phyloP scores from a whole-genome alignment of 2,888 invertebrate genomes.

The Cheilosia impressa region DNA sequence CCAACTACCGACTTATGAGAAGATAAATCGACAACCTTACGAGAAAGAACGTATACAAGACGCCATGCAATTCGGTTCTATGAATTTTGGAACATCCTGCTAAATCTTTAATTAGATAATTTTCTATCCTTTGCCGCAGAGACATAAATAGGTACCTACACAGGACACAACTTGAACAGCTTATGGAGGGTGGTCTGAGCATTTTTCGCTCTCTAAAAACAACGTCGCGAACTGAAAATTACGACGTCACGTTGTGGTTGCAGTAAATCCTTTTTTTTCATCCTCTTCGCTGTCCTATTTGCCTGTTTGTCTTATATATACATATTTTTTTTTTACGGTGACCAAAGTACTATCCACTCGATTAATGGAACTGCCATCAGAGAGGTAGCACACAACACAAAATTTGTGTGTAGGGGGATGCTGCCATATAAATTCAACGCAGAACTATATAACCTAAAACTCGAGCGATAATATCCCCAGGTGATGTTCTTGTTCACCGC shows the following conservation, averaged over 20 bases:
- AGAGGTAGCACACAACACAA: constrained; percentile 33
- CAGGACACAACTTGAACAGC: background rate
- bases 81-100: constrained; percentile 49
- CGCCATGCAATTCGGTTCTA: constrained; percentile 51
- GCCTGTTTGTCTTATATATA: constrained; percentile 19
- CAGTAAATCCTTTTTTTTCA: constrained; percentile 63
- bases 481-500: constrained; percentile 53
- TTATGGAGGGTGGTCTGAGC: constrained; percentile 13
- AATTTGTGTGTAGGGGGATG: constrained; percentile 6
- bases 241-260: constrained; percentile 45
- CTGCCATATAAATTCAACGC: constrained; percentile 65
- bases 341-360: constrained; percentile 60
- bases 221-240: constrained; percentile 20
- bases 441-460: constrained; percentile 67
- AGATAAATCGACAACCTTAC: constrained; percentile 56
- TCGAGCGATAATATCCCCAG: constrained; percentile 73
- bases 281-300: background rate
- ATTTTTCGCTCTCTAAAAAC: constrained; percentile 5
- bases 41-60: constrained; percentile 26
- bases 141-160: background rate
- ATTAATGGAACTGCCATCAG: constrained; percentile 49
- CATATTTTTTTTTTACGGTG: constrained; percentile 50
- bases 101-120: constrained; percentile 66
- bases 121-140: constrained; percentile 18
- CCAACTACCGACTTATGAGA: constrained; percentile 41